phyloP scores from a whole-genome alignment of 2,797 vertebrate genomes.

The Karalla daura region DNA sequence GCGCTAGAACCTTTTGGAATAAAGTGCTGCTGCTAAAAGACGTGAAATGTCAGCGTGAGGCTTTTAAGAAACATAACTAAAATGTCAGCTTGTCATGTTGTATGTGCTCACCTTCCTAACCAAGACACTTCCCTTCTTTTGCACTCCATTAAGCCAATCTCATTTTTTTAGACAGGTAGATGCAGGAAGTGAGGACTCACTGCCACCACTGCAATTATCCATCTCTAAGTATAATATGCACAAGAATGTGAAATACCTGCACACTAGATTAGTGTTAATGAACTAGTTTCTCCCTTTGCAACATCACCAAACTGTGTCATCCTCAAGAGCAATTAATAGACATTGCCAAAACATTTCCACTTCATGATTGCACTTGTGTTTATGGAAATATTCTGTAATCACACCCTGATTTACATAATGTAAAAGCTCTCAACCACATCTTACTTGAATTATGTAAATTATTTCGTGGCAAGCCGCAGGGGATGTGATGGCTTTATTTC shows the following conservation, averaged over 20 bases:
- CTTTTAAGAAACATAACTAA: not conserved
- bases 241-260: constrained; percentile 21
- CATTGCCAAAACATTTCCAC: constrained; percentile 41
- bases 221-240: not conserved
- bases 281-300: constrained; percentile 15
- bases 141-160: not conserved
- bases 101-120: not conserved
- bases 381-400: constrained; percentile 61
- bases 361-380: constrained; percentile 54
- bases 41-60: not conserved
- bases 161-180: not conserved
- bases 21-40: not conserved
- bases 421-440: constrained; percentile 51
- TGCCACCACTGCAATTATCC: constrained; percentile 7
- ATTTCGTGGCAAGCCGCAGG: constrained; percentile 27
- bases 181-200: not conserved
- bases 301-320: constrained; percentile 24
- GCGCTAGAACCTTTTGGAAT: not conserved
- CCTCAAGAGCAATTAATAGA: constrained; percentile 44
- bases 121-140: not conserved
- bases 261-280: constrained; percentile 25
- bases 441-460: constrained; percentile 68
- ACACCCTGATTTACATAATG: constrained; percentile 70
- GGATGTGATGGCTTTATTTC: constrained; percentile 21
- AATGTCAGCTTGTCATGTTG: not conserved